Base-by-base conservation (phyloP, 2,888 invertebrate species). In the Amphimallon solstitiale region DNA sequence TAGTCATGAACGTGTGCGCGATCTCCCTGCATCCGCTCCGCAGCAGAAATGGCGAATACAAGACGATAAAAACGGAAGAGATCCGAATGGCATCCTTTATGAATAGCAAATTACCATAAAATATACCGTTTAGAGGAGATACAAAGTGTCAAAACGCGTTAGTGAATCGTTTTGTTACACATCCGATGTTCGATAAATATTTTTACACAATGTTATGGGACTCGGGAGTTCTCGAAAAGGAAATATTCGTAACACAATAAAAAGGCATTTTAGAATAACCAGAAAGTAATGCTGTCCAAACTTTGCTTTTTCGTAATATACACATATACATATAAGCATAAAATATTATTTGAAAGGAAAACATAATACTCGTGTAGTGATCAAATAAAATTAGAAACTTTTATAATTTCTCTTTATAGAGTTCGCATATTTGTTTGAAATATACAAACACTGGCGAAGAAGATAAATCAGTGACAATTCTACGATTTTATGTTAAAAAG, bases 71-170 rank as follows among this genome's bases (percentile, higher is more conserved):
- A 56, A 56, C 40, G 56, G 56, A 56, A 56, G 37, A 40, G 35
- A 21, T 7, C 37, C 40, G 56, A 56, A 40, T 14, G 23, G 15
- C 40, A 40, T 62, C 65, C 65, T 64, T 68, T 65, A 67, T 68
- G 67, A 70, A 63, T 63, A 65, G 64, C 64, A 68, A 72, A 72
- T 72, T 63, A 69, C 67, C 51, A 68, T 67, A 68, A 72, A 71
- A 74, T 71, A 69, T 69, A 72, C 70, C 70, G 71, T 72, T 73
- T 74, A 73, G 66, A 68, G 56, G 40, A 63, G 70, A 70, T 71
- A 72, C 71, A 71, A 71, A 73, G 73, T 74, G 74, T 74, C 73
- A 74, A 75, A 75, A 73, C 65, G 71, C 69, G 68, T 74, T 74
- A 74, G 69, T 68, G 68, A 72, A 67, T 71, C 62, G 65, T 69